Conservation (phyloP, 2,113 vertebrate species). For the Hyaena hyaena region DNA sequence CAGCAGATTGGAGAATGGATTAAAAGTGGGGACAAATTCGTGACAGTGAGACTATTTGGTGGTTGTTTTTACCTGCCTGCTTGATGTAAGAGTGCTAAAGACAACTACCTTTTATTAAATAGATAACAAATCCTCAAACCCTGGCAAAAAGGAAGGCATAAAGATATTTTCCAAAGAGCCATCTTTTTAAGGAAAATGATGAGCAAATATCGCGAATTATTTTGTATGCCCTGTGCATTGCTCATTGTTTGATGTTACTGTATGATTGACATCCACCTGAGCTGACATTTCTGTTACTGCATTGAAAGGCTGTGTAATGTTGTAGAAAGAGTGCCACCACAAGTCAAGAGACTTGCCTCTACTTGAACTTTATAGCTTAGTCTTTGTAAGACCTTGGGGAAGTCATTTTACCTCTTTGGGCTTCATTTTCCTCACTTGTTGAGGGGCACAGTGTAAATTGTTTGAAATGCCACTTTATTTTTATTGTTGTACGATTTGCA, state of each 20-base stretch:
- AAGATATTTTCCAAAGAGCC: slow-evolving; percentile 26
- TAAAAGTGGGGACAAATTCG: neutral
- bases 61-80: neutral
- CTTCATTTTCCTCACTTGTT: neutral
- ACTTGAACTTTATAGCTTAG: neutral
- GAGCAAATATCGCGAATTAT: neutral
- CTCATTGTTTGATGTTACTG: slow-evolving; percentile 23
- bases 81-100: neutral
- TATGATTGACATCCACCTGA: neutral
- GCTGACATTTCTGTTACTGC: neutral
- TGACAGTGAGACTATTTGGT: neutral
- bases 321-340: neutral
- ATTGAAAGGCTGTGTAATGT: neutral
- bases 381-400: slow-evolving; percentile 47
- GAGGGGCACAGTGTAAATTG: neutral
- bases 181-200: slow-evolving; percentile 33
- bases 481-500: neutral
- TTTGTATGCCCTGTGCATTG: neutral
- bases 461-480: neutral
- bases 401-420: slow-evolving; percentile 6
- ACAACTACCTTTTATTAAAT: neutral
- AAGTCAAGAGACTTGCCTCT: neutral
- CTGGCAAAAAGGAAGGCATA: neutral
- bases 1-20: neutral
- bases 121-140: neutral